phyloP scores from a whole-genome alignment of 2,888 invertebrate species.

The Petrolisthes manimaculis region DNA sequence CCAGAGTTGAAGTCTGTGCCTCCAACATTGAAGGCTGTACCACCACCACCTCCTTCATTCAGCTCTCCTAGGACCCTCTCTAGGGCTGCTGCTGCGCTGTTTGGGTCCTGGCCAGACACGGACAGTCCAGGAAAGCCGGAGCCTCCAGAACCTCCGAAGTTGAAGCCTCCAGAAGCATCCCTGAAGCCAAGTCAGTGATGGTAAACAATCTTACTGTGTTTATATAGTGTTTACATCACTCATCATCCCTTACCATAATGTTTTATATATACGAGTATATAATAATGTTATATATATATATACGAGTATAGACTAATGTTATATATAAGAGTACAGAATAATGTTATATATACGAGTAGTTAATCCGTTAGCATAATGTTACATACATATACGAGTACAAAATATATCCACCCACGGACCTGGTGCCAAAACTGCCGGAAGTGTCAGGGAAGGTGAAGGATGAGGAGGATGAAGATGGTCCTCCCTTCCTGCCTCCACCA shows the following conservation, averaged over 20 bases:
- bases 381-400: too few relatives aligned
- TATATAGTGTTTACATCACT: too few relatives aligned
- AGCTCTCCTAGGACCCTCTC: constrained; percentile 5
- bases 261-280: too few relatives aligned
- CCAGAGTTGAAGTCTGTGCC: neutral
- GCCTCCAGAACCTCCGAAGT: neutral
- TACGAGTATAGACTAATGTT: too few relatives aligned
- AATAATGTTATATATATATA: too few relatives aligned
- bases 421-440: constrained; percentile 12
- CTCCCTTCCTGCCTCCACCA: constrained; percentile 23
- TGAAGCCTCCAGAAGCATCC: neutral
- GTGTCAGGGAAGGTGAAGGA: constrained; percentile 14
- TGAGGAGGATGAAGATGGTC: neutral
- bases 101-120: neutral
- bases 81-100: neutral
- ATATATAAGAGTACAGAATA: too few relatives aligned
- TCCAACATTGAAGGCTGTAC: neutral
- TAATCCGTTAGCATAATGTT: too few relatives aligned
- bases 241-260: too few relatives aligned
- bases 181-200: neutral
- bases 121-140: neutral
- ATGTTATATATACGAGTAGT: too few relatives aligned
- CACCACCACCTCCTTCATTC: neutral
- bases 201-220: too few relatives aligned
- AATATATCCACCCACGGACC: too few relatives aligned